Conservation (phyloP, 2,888 invertebrate genomes). For the Trichogramma dendrolimi region DNA sequence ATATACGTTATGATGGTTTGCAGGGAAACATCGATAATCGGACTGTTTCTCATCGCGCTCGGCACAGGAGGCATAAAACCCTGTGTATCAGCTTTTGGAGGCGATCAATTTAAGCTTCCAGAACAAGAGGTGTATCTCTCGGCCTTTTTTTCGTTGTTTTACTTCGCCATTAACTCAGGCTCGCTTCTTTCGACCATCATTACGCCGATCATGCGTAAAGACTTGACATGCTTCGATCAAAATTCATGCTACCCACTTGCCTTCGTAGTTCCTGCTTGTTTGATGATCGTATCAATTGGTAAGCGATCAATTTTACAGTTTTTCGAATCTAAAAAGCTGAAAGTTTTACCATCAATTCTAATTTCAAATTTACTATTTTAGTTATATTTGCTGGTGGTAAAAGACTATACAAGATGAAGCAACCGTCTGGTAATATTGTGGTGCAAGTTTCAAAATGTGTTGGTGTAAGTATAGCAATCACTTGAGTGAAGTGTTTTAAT, state of each 20-base stretch:
- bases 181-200: constrained; percentile 82
- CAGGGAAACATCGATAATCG: constrained; percentile 60
- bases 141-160: constrained; percentile 89
- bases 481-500: no score
- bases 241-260: constrained; percentile 78
- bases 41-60: constrained; percentile 72
- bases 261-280: constrained; percentile 81
- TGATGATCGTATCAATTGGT: constrained; percentile 81
- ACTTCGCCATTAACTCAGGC: constrained; percentile 89
- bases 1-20: background rate
- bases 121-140: constrained; percentile 75
- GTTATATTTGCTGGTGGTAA: constrained; percentile 80
- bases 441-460: constrained; percentile 73
- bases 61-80: constrained; percentile 96
- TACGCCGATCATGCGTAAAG: constrained; percentile 80
- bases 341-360: background rate
- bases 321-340: constrained; percentile 1
- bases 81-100: constrained; percentile 92
- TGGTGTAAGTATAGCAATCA: constrained; percentile 59
- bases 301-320: constrained; percentile 43
- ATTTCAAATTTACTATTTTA: constrained; percentile 49
- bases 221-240: constrained; percentile 72
- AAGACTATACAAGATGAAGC: constrained; percentile 68
- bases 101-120: constrained; percentile 83
- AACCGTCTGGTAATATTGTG: constrained; percentile 80